Base-by-base conservation (phyloP, 2,888 invertebrate species). In the Cryptocephalus primarius region DNA sequence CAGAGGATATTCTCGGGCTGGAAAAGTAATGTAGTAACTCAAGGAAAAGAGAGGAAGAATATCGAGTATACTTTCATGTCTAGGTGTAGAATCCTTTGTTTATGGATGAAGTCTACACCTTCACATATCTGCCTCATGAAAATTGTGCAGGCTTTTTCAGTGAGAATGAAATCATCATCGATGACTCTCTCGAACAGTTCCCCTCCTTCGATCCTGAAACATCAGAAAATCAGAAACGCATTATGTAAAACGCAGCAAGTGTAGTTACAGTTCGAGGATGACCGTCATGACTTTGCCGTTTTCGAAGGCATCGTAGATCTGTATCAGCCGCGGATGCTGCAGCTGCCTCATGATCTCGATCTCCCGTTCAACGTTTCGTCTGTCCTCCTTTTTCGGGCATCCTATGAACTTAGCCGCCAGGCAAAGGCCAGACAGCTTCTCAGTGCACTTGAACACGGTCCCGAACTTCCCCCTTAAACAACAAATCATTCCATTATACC, bases 1-100 rank as follows among this genome's bases (percentile, higher is more conserved):
- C 97, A 99, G 43, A 99, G 78, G 59, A 99, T 95, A 71, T 99
- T 99, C 72, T 99, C 99, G 9, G 99, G 99, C 88, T 94, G 77
- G 45, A 56, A 57, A 42, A n/a, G 6, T 36, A 36, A 22, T 4
- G 2, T 22, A 22, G 6, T 22, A 22, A 22, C 22, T 22, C 3
- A 22, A 22, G 6, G 22, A 22, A 22, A 4, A 22, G 22, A 22
- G 22, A 22, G 22, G 22, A 4, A 22, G 22, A 6, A 6, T 22
- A 22, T 22, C 22, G 22, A 6, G 22, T 57, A 63, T 68, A 92
- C 93, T 83, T 99, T 99, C 79, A 99, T 83, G 67, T 99, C 99
- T 46, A 99, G 77, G 74, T 99, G 99, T 46, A 99, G 73, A 57
- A 99, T 93, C 61, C 89, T 88, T 71, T 93, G 90, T 48, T 86